These are phyloP conservation scores for Leptodirus hochenwartii DNA, from an alignment of 2,888 invertebrate genomes.

Conservation along the genomic window DNA sequence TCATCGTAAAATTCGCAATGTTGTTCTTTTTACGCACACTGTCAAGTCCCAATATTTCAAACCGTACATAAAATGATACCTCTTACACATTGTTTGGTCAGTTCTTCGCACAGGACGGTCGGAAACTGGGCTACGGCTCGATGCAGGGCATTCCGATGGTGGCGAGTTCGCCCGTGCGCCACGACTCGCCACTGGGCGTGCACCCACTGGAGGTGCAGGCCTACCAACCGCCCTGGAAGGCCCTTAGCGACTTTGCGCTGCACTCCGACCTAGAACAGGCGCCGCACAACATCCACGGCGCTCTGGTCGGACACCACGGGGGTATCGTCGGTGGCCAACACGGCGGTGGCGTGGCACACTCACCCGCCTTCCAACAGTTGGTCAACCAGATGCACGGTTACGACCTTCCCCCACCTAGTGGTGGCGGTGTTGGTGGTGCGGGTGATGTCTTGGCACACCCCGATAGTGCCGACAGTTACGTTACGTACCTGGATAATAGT, in stretches of 20 bases:
- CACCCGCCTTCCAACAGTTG: slow-evolving; percentile 88
- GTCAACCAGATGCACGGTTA: slow-evolving; percentile 95
- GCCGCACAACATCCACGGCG: too few species aligned
- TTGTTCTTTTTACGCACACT: too few species aligned
- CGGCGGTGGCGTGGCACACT: slow-evolving; percentile 44
- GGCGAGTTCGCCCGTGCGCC: slow-evolving; percentile 82
- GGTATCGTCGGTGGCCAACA: too few species aligned
- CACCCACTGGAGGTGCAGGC: slow-evolving; percentile 79
- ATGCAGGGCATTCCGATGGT: slow-evolving; percentile 98
- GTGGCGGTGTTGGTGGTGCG: slow-evolving; percentile 27
- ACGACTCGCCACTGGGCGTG: slow-evolving; percentile 72
- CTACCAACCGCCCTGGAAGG: slow-evolving; percentile 96
- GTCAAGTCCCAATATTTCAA: too few species aligned
- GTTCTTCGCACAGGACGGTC: slow-evolving; percentile 65
- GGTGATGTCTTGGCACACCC: slow-evolving; percentile 52
- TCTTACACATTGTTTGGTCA: too few species aligned
- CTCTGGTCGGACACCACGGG: too few species aligned
- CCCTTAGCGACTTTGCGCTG: slow-evolving; percentile 85
- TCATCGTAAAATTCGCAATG: too few species aligned
- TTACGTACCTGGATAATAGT: slow-evolving; percentile 82
- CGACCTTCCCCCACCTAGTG: slow-evolving; percentile 39
- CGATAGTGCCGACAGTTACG: slow-evolving; percentile 75
- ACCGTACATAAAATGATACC: too few species aligned
- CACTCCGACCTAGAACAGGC: slow-evolving; percentile 82
- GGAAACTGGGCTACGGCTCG: slow-evolving; percentile 81